phyloP scores from a whole-genome alignment of 1,140 invertebrate genomes.

The Nephotettix cincticeps region DNA sequence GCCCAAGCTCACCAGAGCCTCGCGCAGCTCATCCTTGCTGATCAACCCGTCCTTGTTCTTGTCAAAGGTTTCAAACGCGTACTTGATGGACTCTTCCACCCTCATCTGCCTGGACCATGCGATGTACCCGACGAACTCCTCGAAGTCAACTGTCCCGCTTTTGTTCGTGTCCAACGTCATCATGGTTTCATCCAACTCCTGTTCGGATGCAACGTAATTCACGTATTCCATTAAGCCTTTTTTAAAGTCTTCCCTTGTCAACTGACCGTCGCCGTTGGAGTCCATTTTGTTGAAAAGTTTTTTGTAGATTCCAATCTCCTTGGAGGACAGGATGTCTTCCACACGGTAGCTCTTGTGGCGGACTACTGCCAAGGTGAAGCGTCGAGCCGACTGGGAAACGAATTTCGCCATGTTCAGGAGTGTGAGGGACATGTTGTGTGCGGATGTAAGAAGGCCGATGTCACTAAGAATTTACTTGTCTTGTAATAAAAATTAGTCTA shows the following conservation, averaged over 20 bases:
- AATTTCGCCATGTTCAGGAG: too few species aligned
- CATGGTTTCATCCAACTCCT: constrained; percentile 17
- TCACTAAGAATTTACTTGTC: too few species aligned
- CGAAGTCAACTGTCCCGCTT: background rate
- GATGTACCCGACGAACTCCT: constrained; percentile 17
- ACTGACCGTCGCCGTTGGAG: constrained; percentile 1
- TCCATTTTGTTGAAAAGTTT: constrained; percentile 15
- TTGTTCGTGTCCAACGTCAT: constrained; percentile 9
- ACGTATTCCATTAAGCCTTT: constrained; percentile 11
- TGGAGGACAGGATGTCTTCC: background rate
- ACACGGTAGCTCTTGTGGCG: background rate
- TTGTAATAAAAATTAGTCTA: too few species aligned
- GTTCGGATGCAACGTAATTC: background rate
- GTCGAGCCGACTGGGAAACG: too few species aligned
- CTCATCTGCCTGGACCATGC: constrained; percentile 11
- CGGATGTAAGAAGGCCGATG: too few species aligned
- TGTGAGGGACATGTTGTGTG: too few species aligned
- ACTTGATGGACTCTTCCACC: constrained; percentile 2
- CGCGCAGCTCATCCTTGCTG: constrained; percentile 8
- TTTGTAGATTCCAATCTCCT: constrained; percentile 9
- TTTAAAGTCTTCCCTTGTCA: constrained; percentile 2
- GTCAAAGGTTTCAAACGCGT: constrained; percentile 14
- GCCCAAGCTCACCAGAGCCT: background rate
- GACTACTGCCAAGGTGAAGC: too few species aligned
- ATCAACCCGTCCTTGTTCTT: constrained; percentile 15